Evolutionary conservation across 2,888 invertebrate species (phyloP).

Genomic region (Amphimallon solstitiale): DNA sequence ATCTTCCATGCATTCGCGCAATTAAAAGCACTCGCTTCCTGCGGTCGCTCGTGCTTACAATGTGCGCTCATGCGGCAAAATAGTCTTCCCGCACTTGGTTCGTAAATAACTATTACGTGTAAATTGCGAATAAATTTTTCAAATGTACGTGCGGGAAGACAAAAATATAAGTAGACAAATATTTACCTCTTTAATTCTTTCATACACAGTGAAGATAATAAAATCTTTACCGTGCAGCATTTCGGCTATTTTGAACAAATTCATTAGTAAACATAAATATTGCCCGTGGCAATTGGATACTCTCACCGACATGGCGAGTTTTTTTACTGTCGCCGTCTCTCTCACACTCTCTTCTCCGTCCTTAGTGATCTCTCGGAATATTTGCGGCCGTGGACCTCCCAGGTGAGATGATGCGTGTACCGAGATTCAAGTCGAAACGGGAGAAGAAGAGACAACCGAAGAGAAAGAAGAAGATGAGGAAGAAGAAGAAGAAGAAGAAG

Average conservation of each 20-base stretch:
- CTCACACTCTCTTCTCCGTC: neutral
- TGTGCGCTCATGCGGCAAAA: too few species aligned
- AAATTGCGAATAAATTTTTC: too few species aligned
- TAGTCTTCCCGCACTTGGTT: too few species aligned
- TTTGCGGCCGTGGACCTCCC: constrained; percentile 11
- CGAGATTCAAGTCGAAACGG: neutral
- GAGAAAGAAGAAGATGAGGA: too few species aligned
- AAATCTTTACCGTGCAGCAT: neutral
- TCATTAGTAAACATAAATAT: constrained; percentile 4
- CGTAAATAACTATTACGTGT: too few species aligned
- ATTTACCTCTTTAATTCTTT: neutral
- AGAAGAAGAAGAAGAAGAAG: too few species aligned
- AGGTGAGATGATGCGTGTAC: constrained; percentile 17
- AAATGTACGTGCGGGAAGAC: too few species aligned
- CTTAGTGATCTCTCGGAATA: constrained; percentile 1
- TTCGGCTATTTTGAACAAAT: constrained; percentile 1
- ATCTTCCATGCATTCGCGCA: too few species aligned
- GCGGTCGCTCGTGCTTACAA: too few species aligned
- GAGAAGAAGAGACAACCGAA: constrained; percentile 10
- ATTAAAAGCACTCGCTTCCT: too few species aligned
- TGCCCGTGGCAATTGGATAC: neutral
- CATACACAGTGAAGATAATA: neutral
- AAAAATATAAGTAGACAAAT: too few species aligned
- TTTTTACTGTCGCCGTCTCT: too few species aligned
- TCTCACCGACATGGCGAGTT: neutral